These are phyloP conservation scores for Cotesia typhae DNA, from an alignment of 1,140 invertebrate species.

Conservation along the genomic window DNA sequence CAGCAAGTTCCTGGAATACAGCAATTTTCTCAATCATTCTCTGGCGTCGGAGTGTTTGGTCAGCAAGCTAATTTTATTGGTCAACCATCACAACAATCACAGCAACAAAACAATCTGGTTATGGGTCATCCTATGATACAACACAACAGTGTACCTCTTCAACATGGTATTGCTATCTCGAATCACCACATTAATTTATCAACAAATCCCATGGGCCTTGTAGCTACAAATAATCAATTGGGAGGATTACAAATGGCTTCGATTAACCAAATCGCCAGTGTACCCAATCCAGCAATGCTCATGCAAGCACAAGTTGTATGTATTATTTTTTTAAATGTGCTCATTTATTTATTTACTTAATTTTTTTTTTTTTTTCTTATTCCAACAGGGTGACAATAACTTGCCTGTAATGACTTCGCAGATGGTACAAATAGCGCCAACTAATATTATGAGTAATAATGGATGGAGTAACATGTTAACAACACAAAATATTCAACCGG, in stretches of 20 bases:
- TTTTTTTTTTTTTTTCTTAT: constrained; percentile 12
- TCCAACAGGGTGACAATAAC: constrained; percentile 26
- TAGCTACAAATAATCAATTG: constrained; percentile 23
- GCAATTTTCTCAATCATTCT: constrained; percentile 54
- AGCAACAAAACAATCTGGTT: constrained; percentile 34
- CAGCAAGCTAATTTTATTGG: constrained; percentile 48
- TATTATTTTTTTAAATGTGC: constrained; percentile 12
- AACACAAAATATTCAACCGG: constrained; percentile 59
- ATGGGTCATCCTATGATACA: neutral
- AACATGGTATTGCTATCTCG: neutral
- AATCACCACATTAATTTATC: constrained; percentile 9
- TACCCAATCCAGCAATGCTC: constrained; percentile 49
- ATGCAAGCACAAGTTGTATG: constrained; percentile 58
- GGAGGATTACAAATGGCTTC: constrained; percentile 38
- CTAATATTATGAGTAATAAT: constrained; percentile 54
- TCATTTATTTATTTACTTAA: neutral
- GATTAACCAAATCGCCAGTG: constrained; percentile 51
- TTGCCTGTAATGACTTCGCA: constrained; percentile 39
- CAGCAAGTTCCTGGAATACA: constrained; percentile 52
- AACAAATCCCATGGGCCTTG: constrained; percentile 40
- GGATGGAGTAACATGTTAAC: constrained; percentile 61
- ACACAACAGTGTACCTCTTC: neutral
- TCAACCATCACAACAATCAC: constrained; percentile 44
- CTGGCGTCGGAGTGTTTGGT: constrained; percentile 47
- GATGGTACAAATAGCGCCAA: constrained; percentile 59